Conservation (phyloP, 1,140 invertebrate genomes). For the Stenopsyche tienmushanensis region DNA sequence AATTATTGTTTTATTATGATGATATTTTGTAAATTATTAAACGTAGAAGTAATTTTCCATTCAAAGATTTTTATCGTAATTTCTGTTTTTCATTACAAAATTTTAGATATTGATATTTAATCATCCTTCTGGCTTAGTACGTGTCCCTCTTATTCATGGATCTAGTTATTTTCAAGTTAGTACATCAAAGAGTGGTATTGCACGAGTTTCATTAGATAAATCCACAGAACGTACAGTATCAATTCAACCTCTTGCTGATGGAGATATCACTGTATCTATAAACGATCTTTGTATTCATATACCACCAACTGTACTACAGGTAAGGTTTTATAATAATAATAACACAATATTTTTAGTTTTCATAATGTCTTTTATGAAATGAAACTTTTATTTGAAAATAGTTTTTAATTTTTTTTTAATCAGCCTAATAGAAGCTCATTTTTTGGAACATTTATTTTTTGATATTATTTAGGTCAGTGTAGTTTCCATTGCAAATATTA, state of each 20-base stretch:
- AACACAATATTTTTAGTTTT: background rate
- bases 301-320: constrained; percentile 15
- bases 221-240: constrained; percentile 16
- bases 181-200: background rate
- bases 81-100: background rate
- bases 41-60: background rate
- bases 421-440: background rate
- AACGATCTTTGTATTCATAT: constrained; percentile 31
- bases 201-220: constrained; percentile 4
- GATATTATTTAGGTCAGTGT: constrained; percentile 22
- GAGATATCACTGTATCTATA: constrained; percentile 15
- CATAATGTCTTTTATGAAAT: background rate
- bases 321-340: constrained; percentile 7
- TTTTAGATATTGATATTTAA: constrained; percentile 35
- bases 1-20: background rate
- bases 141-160: constrained; percentile 24
- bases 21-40: background rate
- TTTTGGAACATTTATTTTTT: background rate
- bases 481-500: constrained; percentile 22
- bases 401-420: background rate
- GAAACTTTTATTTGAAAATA: background rate
- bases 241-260: constrained; percentile 30
- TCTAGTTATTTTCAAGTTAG: constrained; percentile 27
- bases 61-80: background rate
- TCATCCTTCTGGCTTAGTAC: constrained; percentile 5